phyloP scores from a whole-genome alignment of 2,797 vertebrate genomes.

The Psittacula echo region DNA sequence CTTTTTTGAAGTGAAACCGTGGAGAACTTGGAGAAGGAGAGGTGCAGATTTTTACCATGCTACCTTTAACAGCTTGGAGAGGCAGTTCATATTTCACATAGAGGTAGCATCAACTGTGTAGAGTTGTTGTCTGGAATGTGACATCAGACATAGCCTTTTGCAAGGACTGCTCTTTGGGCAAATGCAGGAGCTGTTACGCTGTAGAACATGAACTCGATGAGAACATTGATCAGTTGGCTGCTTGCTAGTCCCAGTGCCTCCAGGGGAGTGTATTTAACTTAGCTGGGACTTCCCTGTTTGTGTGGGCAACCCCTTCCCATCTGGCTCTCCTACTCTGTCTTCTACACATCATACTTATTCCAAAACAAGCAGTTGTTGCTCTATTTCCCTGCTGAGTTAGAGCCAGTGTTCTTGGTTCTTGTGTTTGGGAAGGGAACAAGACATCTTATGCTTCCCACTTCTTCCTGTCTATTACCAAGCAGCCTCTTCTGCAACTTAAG shows the following conservation, averaged over 20 bases:
- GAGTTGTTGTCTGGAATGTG: rapidly evolving
- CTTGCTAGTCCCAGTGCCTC: neutral
- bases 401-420: neutral
- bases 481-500: neutral
- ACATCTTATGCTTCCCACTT: neutral
- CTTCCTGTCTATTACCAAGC: neutral
- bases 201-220: no score
- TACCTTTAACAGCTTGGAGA: neutral
- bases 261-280: neutral
- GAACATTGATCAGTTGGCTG: neutral
- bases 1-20: neutral
- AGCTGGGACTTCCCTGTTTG: neutral
- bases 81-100: neutral
- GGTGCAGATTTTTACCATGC: neutral
- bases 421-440: neutral
- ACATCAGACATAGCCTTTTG: neutral
- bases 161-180: neutral
- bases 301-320: neutral
- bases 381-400: rapidly evolving
- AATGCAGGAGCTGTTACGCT: rapidly evolving
- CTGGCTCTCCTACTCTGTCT: neutral
- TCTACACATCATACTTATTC: neutral
- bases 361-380: neutral
- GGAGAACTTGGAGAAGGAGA: neutral
- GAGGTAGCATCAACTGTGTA: neutral